Percentiles rank a stretch among this genome's conserved stretches.
Evolutionary conservation across 2,888 invertebrate species (phyloP).

Genomic region (Drosophila neoperkinsi): DNA sequence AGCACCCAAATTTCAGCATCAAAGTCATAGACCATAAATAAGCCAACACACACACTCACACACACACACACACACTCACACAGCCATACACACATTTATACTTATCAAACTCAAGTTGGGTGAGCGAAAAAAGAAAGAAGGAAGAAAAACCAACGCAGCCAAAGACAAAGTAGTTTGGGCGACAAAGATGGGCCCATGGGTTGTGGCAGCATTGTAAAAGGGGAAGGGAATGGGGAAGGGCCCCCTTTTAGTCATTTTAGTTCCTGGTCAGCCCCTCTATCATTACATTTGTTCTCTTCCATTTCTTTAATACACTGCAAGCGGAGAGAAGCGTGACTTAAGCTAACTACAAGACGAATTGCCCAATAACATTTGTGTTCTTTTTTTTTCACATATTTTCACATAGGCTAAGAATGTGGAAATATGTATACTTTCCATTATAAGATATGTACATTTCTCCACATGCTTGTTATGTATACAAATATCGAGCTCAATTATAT

Average conservation of each 20-base stretch:
- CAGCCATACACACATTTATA: slow-evolving; percentile 24
- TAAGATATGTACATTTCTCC: not conserved
- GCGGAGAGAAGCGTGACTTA: not conserved
- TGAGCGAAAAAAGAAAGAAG: slow-evolving; percentile 8
- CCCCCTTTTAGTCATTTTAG: slow-evolving; percentile 2
- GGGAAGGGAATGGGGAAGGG: too few species aligned
- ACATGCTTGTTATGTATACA: not conserved
- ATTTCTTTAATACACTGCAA: slow-evolving; percentile 44
- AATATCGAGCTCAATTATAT: not conserved
- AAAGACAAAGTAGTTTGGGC: slow-evolving; percentile 60
- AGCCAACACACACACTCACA: slow-evolving; percentile 43
- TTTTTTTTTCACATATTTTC: not conserved
- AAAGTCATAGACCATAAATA: slow-evolving; percentile 68
- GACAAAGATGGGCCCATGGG: slow-evolving; percentile 35
- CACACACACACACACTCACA: slow-evolving; percentile 33
- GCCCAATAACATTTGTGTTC: not conserved
- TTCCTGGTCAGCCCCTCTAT: slow-evolving; percentile 29
- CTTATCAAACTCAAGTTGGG: slow-evolving; percentile 40
- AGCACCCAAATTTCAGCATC: slow-evolving; percentile 39
- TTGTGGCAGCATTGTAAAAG: not conserved
- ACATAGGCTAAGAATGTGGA: not conserved
- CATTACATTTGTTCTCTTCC: slow-evolving; percentile 19
- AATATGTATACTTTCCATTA: not conserved
- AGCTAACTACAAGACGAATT: not conserved
- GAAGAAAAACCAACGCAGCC: slow-evolving; percentile 23